phyloP scores from a whole-genome alignment of 2,888 invertebrate species.

The Heliconius erato region DNA sequence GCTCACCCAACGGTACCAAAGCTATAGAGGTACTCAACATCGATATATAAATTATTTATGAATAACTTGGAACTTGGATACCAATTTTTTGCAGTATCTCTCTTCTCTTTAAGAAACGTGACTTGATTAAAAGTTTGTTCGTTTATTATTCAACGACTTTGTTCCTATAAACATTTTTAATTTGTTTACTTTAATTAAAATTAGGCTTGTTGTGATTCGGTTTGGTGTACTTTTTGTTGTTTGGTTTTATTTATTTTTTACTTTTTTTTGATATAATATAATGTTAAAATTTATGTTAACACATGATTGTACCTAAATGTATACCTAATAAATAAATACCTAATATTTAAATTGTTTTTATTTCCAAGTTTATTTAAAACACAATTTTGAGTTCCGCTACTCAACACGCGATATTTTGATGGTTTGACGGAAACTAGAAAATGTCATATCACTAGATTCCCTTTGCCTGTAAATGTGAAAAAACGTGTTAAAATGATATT shows the following conservation, averaged over 20 bases:
- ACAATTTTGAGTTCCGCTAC: no score
- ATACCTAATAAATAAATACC: no score
- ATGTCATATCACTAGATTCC: no score
- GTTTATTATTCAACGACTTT: constrained; percentile 9
- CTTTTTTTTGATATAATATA: neutral
- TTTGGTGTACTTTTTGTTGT: neutral
- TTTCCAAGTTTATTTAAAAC: no score
- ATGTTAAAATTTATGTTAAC: no score
- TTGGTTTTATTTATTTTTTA: neutral
- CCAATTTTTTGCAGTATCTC: constrained; percentile 9
- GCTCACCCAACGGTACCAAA: neutral
- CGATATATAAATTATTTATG: constrained; percentile 18
- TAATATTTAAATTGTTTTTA: no score
- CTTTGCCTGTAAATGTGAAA: no score
- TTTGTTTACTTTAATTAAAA: constrained; percentile 17
- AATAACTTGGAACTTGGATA: neutral
- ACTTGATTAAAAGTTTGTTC: constrained; percentile 16
- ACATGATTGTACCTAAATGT: no score
- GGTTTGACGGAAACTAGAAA: no score
- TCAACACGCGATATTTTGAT: no score
- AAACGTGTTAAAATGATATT: no score
- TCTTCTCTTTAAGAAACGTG: constrained; percentile 13
- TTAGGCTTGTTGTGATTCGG: neutral
- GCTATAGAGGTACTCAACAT: neutral
- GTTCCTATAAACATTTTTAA: constrained; percentile 16